These are phyloP conservation scores for Typhlomys cinereus DNA, from an alignment of 2,113 vertebrate genomes.

Conservation along the genomic window DNA sequence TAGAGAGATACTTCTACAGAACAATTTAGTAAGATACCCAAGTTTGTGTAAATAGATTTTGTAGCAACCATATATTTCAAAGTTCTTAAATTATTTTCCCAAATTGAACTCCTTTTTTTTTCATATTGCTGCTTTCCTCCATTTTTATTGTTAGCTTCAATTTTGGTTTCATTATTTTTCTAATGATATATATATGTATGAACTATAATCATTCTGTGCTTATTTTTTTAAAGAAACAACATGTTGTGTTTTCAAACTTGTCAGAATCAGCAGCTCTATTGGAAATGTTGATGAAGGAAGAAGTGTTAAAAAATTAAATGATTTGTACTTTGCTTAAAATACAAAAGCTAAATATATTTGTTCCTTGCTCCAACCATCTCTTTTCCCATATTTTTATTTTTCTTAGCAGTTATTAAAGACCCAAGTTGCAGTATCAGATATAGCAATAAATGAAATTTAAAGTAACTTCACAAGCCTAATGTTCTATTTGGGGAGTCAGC, in stretches of 20 bases:
- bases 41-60: background rate
- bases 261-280: background rate
- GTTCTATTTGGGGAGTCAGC: background rate
- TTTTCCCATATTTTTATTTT: background rate
- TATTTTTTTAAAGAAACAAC: constrained; percentile 21
- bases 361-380: background rate
- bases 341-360: background rate
- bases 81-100: background rate
- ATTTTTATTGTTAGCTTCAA: background rate
- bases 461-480: background rate
- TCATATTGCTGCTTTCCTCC: background rate
- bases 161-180: constrained; percentile 5
- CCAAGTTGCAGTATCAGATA: background rate
- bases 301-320: background rate
- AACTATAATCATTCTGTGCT: background rate
- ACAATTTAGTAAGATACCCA: background rate
- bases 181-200: background rate
- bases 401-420: background rate
- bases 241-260: background rate
- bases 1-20: background rate
- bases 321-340: background rate
- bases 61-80: background rate
- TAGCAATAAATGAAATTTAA: background rate
- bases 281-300: background rate
- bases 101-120: background rate